A percentile compares a stretch with the other conserved stretches of the same genome.
phyloP scores from a whole-genome alignment of 2,113 vertebrate genomes.

The mouse (Mus musculus) region GRCm39 chr1:129885001-129885500 shows the following conservation, averaged over 20 bases:
- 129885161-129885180: background rate
- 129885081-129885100: background rate
- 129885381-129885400: background rate
- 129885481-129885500: background rate
- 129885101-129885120: background rate
- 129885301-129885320: background rate
- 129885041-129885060: background rate
- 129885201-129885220: background rate
- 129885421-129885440: background rate
- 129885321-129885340: constrained; percentile 5
- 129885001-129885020: background rate
- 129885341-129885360: background rate
- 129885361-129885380: background rate
- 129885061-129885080: background rate
- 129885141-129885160: constrained; percentile 7
- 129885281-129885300: constrained; percentile 30
- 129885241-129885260: background rate
- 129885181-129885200: background rate
- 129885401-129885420: background rate
- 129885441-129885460: background rate
- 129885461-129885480: background rate
- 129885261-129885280: constrained; percentile 19
- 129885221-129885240: background rate
- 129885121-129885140: background rate
- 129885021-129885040: background rate